Conservation (phyloP, 2,113 vertebrate genomes). For the Dasyornis broadbenti region DNA sequence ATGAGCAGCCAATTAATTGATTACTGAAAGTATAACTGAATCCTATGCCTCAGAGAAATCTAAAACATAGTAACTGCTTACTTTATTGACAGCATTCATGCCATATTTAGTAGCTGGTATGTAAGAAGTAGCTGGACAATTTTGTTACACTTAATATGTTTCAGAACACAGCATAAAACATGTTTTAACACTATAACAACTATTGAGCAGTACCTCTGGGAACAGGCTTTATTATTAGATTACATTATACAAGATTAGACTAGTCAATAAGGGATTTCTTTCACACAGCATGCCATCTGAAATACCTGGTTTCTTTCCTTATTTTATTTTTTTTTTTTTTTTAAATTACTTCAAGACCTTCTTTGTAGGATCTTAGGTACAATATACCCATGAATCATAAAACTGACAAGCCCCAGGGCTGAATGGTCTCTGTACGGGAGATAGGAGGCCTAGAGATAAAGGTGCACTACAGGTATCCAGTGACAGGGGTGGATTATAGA, state of each 20-base stretch:
- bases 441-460: conserved; percentile 68
- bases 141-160: conserved; percentile 63
- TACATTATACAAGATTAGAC: conserved; percentile 73
- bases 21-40: conserved; percentile 51
- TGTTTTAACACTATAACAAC: conserved; percentile 62
- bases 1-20: conserved; percentile 53
- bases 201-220: conserved; percentile 70
- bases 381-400: conserved; percentile 76
- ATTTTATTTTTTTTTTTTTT: background rate
- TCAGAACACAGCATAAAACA: conserved; percentile 54
- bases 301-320: conserved; percentile 65
- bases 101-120: conserved; percentile 40
- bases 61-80: conserved; percentile 45
- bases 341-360: conserved; percentile 72
- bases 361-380: conserved; percentile 65
- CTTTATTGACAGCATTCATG: conserved; percentile 54
- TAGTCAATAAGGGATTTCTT: conserved; percentile 74
- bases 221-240: conserved; percentile 75
- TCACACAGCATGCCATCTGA: conserved; percentile 67
- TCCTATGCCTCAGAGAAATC: conserved; percentile 46
- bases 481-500: conserved; percentile 65
- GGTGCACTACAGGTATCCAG: conserved; percentile 62
- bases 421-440: conserved; percentile 52
- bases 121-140: conserved; percentile 53
- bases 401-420: conserved; percentile 71